Conservation (phyloP, 2,888 invertebrate species). For the Emmelina monodactyla region DNA sequence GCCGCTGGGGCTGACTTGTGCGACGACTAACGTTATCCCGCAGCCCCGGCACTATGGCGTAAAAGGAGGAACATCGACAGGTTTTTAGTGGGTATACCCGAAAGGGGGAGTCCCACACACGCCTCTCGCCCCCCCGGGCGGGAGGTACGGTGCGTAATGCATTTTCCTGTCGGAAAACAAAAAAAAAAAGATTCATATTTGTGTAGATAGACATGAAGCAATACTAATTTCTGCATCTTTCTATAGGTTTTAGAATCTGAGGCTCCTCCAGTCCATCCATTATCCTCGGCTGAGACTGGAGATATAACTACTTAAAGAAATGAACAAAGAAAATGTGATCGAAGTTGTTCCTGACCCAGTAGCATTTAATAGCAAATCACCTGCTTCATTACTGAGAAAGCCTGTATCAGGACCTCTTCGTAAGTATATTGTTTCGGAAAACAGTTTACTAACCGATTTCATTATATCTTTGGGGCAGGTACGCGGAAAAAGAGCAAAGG, state of each 20-base stretch:
- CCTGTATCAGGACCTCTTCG: not conserved
- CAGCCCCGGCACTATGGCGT: too few relatives aligned
- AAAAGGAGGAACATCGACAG: too few relatives aligned
- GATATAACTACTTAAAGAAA: not conserved
- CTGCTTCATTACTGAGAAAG: not conserved
- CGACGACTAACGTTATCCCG: too few relatives aligned
- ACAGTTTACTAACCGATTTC: not conserved
- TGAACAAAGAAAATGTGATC: not conserved
- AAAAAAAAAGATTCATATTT: too few relatives aligned
- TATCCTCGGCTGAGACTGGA: not conserved
- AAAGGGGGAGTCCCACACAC: too few relatives aligned
- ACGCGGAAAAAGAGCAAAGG: not conserved
- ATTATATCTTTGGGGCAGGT: not conserved
- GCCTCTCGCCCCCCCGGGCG: too few relatives aligned
- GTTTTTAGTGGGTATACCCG: too few relatives aligned
- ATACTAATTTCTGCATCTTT: too few relatives aligned
- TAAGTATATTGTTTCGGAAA: not conserved
- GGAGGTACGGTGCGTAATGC: too few relatives aligned
- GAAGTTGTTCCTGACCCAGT: not conserved
- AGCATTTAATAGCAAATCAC: not conserved
- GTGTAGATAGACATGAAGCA: too few relatives aligned
- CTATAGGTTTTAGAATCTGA: not conserved
- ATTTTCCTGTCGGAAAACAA: too few relatives aligned
- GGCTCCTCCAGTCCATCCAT: not conserved
- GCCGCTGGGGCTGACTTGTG: too few relatives aligned